phyloP scores from a whole-genome alignment of 2,797 vertebrate species.

The Cyprinodon diabolis region DNA sequence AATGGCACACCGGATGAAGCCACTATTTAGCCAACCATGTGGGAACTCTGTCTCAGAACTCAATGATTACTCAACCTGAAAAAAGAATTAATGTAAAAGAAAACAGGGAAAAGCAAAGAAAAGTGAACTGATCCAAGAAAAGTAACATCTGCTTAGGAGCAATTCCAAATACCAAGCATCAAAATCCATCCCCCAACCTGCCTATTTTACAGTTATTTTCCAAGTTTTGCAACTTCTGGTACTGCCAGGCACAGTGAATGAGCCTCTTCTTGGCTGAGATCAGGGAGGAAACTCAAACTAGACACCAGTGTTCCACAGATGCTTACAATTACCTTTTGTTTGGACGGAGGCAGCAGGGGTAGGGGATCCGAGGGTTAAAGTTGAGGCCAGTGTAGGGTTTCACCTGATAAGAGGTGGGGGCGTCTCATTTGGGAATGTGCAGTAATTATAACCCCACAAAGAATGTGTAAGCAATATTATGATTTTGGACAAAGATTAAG shows the following conservation, averaged over 20 bases:
- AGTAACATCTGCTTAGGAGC: not conserved
- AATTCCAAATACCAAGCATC: conserved; percentile 13
- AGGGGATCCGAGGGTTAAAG: conserved; percentile 80
- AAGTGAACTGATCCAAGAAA: conserved; percentile 1
- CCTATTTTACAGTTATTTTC: conserved; percentile 19
- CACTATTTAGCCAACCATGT: conserved; percentile 96
- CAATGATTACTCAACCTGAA: conserved; percentile 91
- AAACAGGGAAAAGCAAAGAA: conserved; percentile 20
- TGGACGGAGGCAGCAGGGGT: conserved; percentile 66
- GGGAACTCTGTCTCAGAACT: conserved; percentile 92
- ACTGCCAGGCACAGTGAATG: conserved; percentile 27
- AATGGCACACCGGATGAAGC: conserved; percentile 94
- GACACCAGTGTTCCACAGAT: conserved; percentile 76
- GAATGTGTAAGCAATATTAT: conserved; percentile 80
- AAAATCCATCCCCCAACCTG: conserved; percentile 29
- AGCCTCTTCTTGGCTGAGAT: conserved; percentile 38
- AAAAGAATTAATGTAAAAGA: conserved; percentile 71
- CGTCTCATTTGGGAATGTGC: conserved; percentile 70
- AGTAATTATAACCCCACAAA: conserved; percentile 80
- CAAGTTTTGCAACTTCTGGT: conserved; percentile 61
- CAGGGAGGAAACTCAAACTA: conserved; percentile 69
- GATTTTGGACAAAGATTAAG: conserved; percentile 59
- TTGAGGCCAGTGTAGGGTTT: conserved; percentile 85
- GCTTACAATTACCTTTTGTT: conserved; percentile 87
- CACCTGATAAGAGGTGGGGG: conserved; percentile 85